Percentiles rank a stretch among this genome's conserved stretches.
phyloP scores from a whole-genome alignment of 92 coral and sea anemone genomes.

The Blastomussa wellsi region DNA sequence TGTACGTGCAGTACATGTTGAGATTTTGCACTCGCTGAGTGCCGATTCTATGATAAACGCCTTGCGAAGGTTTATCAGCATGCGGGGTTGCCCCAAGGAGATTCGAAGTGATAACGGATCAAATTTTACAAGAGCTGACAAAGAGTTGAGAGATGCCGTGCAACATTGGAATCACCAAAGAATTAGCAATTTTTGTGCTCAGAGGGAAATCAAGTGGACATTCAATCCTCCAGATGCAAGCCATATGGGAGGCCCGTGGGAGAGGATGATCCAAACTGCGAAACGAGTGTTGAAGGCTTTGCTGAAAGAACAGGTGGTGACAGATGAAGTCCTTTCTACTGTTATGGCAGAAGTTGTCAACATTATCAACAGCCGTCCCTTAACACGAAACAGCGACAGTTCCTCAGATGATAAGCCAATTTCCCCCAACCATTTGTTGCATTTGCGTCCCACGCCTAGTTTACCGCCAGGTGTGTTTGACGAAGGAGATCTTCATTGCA shows the following conservation, averaged over 20 bases:
- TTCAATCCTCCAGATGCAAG: conserved; percentile 60
- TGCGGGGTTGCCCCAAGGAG: conserved; percentile 62
- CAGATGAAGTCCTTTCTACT: too few relatives aligned
- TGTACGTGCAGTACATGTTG: too few relatives aligned
- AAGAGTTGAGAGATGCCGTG: too few relatives aligned
- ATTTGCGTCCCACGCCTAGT: too few relatives aligned
- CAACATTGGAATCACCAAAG: conserved; percentile 46
- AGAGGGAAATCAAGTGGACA: conserved; percentile 55
- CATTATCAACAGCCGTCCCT: conserved; percentile 47
- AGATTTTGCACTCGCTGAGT: too few relatives aligned
- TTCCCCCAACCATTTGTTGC: conserved; percentile 52
- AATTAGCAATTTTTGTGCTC: conserved; percentile 32
- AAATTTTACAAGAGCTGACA: conserved; percentile 30
- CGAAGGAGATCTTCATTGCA: too few relatives aligned
- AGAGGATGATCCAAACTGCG: conserved; percentile 43
- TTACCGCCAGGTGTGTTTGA: too few relatives aligned
- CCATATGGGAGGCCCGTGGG: conserved; percentile 71
- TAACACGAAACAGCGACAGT: conserved; percentile 46
- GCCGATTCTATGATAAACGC: too few relatives aligned
- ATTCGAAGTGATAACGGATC: conserved; percentile 59
- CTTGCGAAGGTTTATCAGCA: conserved; percentile 59
- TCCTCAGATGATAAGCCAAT: conserved; percentile 37
- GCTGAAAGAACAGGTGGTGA: conserved; percentile 47
- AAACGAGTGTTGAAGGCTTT: conserved; percentile 33
- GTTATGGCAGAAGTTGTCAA: too few relatives aligned